Conservation (phyloP, 2,113 vertebrate species). For the Planiliza haematocheilus region DNA sequence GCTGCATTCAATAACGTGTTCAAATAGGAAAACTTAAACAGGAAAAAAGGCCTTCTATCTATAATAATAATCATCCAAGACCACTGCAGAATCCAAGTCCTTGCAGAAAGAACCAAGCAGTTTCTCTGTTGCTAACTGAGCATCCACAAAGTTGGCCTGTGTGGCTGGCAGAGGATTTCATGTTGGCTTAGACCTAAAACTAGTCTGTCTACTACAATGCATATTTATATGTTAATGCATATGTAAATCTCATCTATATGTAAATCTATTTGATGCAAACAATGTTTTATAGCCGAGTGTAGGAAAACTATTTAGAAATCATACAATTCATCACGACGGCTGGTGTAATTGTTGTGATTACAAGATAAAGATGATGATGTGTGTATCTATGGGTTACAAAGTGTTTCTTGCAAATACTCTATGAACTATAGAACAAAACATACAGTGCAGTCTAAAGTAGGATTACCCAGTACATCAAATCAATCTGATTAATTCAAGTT, state of each 20-base stretch:
- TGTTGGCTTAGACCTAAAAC: neutral
- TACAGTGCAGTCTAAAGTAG: neutral
- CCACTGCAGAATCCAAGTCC: no score
- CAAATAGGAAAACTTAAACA: neutral
- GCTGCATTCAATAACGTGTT: neutral
- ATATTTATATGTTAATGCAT: conserved; percentile 9
- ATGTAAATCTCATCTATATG: conserved; percentile 1
- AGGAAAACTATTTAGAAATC: neutral
- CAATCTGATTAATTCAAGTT: no score
- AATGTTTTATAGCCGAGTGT: neutral
- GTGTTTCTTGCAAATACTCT: neutral
- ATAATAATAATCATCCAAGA: no score
- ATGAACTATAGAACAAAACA: neutral
- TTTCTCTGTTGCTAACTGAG: neutral
- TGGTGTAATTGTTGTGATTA: conserved; percentile 11
- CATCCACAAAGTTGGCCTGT: neutral
- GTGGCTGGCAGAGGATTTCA: neutral
- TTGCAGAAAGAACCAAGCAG: neutral
- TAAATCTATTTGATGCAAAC: neutral
- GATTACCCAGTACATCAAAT: no score
- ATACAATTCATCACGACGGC: neutral
- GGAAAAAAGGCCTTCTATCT: no score
- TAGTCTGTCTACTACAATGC: neutral
- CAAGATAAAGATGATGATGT: neutral
- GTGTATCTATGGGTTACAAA: neutral